phyloP scores from a whole-genome alignment of 2,888 invertebrate species.

The Oligia strigilis region DNA sequence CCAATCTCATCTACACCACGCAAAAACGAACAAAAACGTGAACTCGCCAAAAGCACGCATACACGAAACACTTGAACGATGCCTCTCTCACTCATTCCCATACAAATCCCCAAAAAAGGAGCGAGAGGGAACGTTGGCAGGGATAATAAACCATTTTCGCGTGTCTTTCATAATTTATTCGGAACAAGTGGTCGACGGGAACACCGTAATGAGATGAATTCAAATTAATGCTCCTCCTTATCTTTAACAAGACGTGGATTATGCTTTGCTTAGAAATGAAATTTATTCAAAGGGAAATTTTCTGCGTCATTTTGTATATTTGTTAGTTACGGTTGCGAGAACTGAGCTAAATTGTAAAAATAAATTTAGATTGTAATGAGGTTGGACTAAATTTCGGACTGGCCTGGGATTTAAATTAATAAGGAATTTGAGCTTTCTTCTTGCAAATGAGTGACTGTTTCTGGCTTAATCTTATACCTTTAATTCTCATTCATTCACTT shows the following conservation, averaged over 20 bases:
- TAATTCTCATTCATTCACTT: not conserved
- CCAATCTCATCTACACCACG: slow-evolving; percentile 44
- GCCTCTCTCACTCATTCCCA: slow-evolving; percentile 44
- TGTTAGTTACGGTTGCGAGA: slow-evolving; percentile 56
- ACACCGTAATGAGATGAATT: slow-evolving; percentile 78
- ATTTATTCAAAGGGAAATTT: slow-evolving; percentile 74
- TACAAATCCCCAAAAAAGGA: slow-evolving; percentile 50
- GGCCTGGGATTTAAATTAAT: slow-evolving; percentile 30
- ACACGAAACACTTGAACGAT: slow-evolving; percentile 47
- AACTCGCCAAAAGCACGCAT: slow-evolving; percentile 48
- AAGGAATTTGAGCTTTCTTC: slow-evolving; percentile 19
- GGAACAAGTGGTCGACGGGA: slow-evolving; percentile 73
- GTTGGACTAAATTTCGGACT: slow-evolving; percentile 17
- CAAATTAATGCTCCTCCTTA: slow-evolving; percentile 78
- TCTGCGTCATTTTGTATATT: slow-evolving; percentile 67
- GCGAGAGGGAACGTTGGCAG: slow-evolving; percentile 48
- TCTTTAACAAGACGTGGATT: slow-evolving; percentile 77
- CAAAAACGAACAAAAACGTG: slow-evolving; percentile 52
- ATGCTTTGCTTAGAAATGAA: slow-evolving; percentile 76
- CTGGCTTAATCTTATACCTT: not conserved
- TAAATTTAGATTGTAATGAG: slow-evolving; percentile 47
- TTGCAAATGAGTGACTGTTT: not conserved
- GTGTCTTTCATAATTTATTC: slow-evolving; percentile 78
- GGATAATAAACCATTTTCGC: slow-evolving; percentile 75
- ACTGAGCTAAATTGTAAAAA: slow-evolving; percentile 45